phyloP scores from a whole-genome alignment of 2,113 vertebrate species.

The Chaenogobius annularis region DNA sequence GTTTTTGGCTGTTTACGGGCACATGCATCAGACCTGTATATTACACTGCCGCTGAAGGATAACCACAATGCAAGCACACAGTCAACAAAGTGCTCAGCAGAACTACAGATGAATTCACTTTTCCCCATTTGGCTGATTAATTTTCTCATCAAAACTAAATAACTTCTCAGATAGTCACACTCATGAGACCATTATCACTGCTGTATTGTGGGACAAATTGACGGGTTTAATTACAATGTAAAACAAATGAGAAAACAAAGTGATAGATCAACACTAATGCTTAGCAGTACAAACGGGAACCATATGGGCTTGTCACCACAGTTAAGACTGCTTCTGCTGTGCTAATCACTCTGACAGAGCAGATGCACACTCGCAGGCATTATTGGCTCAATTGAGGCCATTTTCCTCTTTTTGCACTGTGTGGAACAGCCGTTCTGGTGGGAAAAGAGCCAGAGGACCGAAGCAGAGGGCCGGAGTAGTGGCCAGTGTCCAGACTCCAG shows the following conservation, averaged over 20 bases:
- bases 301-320: slow-evolving; percentile 63
- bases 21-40: slow-evolving; percentile 4
- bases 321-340: slow-evolving; percentile 53
- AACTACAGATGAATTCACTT: not conserved
- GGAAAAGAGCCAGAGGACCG: slow-evolving; percentile 22
- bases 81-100: slow-evolving; percentile 4
- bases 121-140: not conserved
- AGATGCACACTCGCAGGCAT: slow-evolving; percentile 62
- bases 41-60: slow-evolving; percentile 6
- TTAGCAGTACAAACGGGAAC: slow-evolving; percentile 51
- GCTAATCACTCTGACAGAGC: slow-evolving; percentile 58
- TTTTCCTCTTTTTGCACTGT: slow-evolving; percentile 32
- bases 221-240: slow-evolving; percentile 30
- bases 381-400: slow-evolving; percentile 58
- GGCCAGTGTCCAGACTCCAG: slow-evolving; percentile 50
- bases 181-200: not conserved
- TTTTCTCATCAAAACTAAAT: not conserved
- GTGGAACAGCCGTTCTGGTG: slow-evolving; percentile 64
- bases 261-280: slow-evolving; percentile 50
- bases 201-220: slow-evolving; percentile 18
- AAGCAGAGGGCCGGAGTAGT: slow-evolving; percentile 39
- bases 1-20: not conserved
- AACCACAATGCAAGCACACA: slow-evolving; percentile 11
- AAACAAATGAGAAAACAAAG: slow-evolving; percentile 47
- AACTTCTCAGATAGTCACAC: slow-evolving; percentile 1